phyloP scores from a whole-genome alignment of 2,113 vertebrate species.

The Orcinus orca region DNA sequence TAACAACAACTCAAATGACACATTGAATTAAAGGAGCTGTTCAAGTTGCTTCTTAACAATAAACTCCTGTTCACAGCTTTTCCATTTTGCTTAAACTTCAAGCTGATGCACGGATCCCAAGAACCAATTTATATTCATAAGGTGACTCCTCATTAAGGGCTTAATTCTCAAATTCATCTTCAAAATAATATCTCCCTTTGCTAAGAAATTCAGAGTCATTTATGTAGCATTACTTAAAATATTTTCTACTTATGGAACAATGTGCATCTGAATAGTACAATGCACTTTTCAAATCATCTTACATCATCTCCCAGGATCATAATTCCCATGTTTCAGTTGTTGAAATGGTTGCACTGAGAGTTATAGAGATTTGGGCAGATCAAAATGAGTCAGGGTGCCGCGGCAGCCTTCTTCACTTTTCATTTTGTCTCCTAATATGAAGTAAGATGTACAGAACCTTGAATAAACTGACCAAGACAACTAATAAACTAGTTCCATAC shows the following conservation, averaged over 20 bases:
- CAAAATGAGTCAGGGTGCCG: not conserved
- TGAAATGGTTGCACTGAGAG: not conserved
- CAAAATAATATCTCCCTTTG: slow-evolving; percentile 49
- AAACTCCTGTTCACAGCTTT: slow-evolving; percentile 74
- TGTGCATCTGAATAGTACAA: not conserved
- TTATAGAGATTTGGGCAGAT: not conserved
- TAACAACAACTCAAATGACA: slow-evolving; percentile 82
- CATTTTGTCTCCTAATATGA: not conserved
- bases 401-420: not conserved
- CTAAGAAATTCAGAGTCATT: slow-evolving; percentile 41
- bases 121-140: slow-evolving; percentile 58
- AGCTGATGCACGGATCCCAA: not conserved
- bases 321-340: not conserved
- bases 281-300: slow-evolving; percentile 47
- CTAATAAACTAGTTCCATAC: not conserved
- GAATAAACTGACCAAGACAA: not conserved
- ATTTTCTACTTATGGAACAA: not conserved
- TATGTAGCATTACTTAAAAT: slow-evolving; percentile 28
- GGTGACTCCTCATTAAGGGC: slow-evolving; percentile 34
- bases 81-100: slow-evolving; percentile 72
- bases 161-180: slow-evolving; percentile 67
- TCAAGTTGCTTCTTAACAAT: slow-evolving; percentile 78
- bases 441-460: not conserved
- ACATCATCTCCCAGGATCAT: not conserved
- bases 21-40: slow-evolving; percentile 78